Evolutionary conservation across 2,888 invertebrate genomes (phyloP).

Genomic region (Linyphia triangularis): DNA sequence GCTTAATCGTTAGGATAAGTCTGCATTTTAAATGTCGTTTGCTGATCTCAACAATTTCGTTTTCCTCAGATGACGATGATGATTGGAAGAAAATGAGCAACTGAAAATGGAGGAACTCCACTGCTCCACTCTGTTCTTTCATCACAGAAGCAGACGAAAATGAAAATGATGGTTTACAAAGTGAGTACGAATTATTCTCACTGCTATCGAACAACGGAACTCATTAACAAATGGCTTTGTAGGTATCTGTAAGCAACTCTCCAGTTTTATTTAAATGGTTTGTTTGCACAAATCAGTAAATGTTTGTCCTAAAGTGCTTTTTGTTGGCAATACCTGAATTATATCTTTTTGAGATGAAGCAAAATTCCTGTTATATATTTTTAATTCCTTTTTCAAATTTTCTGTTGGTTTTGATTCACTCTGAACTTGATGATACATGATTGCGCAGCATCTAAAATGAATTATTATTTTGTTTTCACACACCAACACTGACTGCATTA

Average conservation of each 20-base stretch:
- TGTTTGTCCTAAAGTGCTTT: not conserved
- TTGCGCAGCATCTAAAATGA: not conserved
- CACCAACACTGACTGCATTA: not conserved
- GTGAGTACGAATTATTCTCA: slow-evolving; percentile 24
- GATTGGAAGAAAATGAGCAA: too few relatives aligned
- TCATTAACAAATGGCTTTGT: not conserved
- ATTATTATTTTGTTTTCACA: too few relatives aligned
- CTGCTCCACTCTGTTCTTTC: not conserved
- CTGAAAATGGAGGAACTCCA: slow-evolving; percentile 27
- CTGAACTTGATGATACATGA: not conserved
- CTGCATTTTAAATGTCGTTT: too few relatives aligned
- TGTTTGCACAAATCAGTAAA: too few relatives aligned
- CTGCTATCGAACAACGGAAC: not conserved
- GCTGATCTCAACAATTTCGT: too few relatives aligned
- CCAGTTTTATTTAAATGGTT: not conserved
- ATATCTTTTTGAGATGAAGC: too few relatives aligned
- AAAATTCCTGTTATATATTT: too few relatives aligned
- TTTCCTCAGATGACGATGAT: too few relatives aligned
- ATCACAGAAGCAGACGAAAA: not conserved
- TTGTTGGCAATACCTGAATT: not conserved
- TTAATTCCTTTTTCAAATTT: too few relatives aligned
- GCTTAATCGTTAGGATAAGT: too few relatives aligned
- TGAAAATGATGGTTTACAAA: slow-evolving; percentile 53
- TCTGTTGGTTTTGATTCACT: not conserved
- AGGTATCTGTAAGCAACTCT: not conserved